These are phyloP conservation scores for Ceraclea dissimilis DNA, from an alignment of 2,888 invertebrate genomes.

Conservation along the genomic window DNA sequence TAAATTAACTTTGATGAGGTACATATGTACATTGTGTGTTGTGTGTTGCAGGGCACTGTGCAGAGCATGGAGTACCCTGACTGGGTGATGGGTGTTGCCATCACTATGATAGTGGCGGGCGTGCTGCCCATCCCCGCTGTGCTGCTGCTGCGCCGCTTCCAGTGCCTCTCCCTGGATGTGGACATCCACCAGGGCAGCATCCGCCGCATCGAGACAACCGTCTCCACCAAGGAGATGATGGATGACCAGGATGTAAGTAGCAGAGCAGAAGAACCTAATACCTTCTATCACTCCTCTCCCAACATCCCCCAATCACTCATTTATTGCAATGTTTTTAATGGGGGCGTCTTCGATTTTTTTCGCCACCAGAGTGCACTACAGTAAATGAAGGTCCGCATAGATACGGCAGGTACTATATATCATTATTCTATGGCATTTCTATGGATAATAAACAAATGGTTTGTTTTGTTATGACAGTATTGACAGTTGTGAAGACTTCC, in stretches of 20 bases:
- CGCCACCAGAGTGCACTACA: no score
- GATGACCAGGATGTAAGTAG: constrained; percentile 82
- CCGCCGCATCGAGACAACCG: constrained; percentile 84
- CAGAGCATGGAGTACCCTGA: constrained; percentile 64
- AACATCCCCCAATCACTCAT: no score
- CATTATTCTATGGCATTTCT: no score
- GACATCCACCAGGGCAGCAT: constrained; percentile 90
- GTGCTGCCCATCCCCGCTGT: constrained; percentile 81
- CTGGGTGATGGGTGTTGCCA: constrained; percentile 74
- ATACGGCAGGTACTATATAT: no score
- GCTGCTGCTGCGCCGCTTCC: constrained; percentile 78
- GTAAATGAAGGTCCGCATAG: no score
- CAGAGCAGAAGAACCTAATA: not conserved
- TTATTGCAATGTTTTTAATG: no score
- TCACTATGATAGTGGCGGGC: constrained; percentile 69
- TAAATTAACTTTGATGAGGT: no score
- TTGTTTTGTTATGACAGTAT: no score
- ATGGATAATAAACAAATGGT: no score
- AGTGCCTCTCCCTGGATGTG: constrained; percentile 78
- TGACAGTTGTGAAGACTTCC: no score
- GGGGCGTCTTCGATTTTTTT: no score
- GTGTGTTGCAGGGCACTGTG: constrained; percentile 55
- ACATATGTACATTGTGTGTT: not conserved
- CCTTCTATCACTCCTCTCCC: no score
- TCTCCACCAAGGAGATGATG: constrained; percentile 93